These are phyloP conservation scores for Ammodytes dubius DNA, from an alignment of 2,113 vertebrate species.

Conservation along the genomic window DNA sequence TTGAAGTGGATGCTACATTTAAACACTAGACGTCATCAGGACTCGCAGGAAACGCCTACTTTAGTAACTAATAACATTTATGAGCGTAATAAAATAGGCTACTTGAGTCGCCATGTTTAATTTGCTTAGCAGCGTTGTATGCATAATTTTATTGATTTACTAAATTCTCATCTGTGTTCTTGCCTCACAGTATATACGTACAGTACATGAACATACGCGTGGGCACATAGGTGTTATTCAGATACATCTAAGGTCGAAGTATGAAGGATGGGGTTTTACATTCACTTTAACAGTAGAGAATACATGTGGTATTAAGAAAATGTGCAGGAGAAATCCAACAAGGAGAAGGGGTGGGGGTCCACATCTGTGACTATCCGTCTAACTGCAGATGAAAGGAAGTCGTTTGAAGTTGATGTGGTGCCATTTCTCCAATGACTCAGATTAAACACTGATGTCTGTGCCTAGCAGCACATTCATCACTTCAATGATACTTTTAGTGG, in stretches of 20 bases:
- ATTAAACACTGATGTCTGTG: constrained; percentile 78
- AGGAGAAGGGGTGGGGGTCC: constrained; percentile 27
- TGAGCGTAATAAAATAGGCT: not conserved
- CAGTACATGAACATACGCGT: not conserved
- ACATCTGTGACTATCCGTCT: constrained; percentile 62
- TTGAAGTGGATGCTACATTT: not conserved
- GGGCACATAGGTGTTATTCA: not conserved
- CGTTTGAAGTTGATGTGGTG: constrained; percentile 74
- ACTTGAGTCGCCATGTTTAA: not conserved
- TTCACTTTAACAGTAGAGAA: constrained; percentile 3
- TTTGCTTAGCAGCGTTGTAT: not conserved
- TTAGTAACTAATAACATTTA: not conserved
- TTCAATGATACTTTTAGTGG: constrained; percentile 78
- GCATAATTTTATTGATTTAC: not conserved
- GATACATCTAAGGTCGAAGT: not conserved
- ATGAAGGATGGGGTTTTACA: constrained; percentile 9
- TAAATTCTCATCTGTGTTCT: not conserved
- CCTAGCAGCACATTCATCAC: constrained; percentile 76
- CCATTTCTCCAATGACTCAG: constrained; percentile 78
- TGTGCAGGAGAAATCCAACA: constrained; percentile 35
- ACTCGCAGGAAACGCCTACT: not conserved
- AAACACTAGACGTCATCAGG: not conserved
- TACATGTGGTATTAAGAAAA: constrained; percentile 24
- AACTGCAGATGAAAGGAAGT: constrained; percentile 74
- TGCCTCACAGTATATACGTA: not conserved